phyloP scores from a whole-genome alignment of 2,113 vertebrate species.

The Porphyrio hochstetteri region DNA sequence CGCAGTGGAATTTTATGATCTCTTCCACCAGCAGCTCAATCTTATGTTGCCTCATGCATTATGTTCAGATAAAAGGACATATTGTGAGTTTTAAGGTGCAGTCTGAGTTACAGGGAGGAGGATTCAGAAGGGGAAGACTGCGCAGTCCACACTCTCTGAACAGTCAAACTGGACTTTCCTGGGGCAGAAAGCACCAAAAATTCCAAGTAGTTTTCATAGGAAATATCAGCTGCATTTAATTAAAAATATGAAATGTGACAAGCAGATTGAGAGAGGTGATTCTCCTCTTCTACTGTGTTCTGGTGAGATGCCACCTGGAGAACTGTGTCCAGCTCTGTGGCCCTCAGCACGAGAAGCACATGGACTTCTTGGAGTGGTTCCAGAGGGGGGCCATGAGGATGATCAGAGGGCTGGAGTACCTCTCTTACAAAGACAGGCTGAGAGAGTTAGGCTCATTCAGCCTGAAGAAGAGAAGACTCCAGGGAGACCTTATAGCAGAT shows the following conservation, averaged over 20 bases:
- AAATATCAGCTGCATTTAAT: neutral
- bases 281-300: too few relatives aligned
- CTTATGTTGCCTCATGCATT: neutral
- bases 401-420: too few relatives aligned
- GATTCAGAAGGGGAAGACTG: neutral
- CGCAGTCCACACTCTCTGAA: neutral
- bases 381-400: too few relatives aligned
- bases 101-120: neutral
- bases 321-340: too few relatives aligned
- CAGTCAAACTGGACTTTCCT: neutral
- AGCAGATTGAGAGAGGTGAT: too few relatives aligned
- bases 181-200: neutral
- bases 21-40: neutral
- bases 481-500: too few relatives aligned
- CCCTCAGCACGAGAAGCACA: too few relatives aligned
- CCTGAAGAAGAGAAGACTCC: too few relatives aligned
- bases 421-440: too few relatives aligned
- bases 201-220: neutral
- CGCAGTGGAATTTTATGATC: conserved; percentile 30
- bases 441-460: too few relatives aligned
- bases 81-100: neutral
- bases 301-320: too few relatives aligned
- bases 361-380: too few relatives aligned
- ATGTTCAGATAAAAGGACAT: conserved; percentile 17
- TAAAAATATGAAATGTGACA: neutral